Evolutionary conservation across 1,140 invertebrate genomes (phyloP).

Genomic region (Stenopsyche tienmushanensis): DNA sequence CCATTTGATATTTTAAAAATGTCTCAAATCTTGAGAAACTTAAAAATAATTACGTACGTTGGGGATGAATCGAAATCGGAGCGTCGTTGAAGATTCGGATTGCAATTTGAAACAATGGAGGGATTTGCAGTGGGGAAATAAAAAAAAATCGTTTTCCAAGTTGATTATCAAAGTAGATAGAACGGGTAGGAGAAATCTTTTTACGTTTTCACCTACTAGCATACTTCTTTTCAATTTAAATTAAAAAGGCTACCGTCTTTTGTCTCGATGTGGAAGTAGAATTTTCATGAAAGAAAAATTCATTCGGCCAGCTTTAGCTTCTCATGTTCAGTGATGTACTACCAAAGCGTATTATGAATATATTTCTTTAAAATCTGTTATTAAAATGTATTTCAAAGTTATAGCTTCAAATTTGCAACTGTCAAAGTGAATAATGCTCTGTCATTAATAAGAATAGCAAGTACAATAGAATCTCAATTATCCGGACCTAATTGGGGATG

Average conservation of each 20-base stretch:
- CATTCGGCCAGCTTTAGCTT: neutral
- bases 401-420: too few relatives aligned
- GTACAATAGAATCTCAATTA: too few relatives aligned
- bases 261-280: neutral
- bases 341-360: too few relatives aligned
- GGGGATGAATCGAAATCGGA: neutral
- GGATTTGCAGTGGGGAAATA: neutral
- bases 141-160: neutral
- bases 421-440: too few relatives aligned
- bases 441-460: too few relatives aligned
- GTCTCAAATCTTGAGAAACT: neutral
- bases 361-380: too few relatives aligned
- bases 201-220: slow-evolving; percentile 3
- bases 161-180: slow-evolving; percentile 5
- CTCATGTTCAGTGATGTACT: neutral
- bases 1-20: neutral
- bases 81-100: too few relatives aligned
- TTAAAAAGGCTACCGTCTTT: slow-evolving; percentile 19
- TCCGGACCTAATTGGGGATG: too few relatives aligned
- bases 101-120: neutral
- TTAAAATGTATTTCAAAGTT: too few relatives aligned
- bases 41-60: too few relatives aligned
- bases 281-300: slow-evolving; percentile 7
- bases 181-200: slow-evolving; percentile 4
- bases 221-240: slow-evolving; percentile 20